Evolutionary conservation across 2,888 invertebrate species (phyloP).

Genomic region (Carpatolechia fugitivella): DNA sequence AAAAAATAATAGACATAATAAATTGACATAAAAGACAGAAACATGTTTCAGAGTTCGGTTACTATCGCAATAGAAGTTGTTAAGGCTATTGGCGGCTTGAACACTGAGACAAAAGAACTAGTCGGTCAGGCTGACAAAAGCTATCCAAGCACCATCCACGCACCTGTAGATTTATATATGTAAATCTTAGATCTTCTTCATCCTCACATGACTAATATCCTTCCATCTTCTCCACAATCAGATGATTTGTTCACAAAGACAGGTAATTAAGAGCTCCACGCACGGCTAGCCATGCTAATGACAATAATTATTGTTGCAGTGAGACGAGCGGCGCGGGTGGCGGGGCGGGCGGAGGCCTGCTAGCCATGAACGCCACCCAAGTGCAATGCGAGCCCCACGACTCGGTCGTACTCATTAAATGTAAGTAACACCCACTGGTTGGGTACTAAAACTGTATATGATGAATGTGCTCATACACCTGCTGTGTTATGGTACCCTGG

Average conservation of each 20-base stretch:
- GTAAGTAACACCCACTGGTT: slow-evolving; percentile 75
- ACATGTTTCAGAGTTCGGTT: no score
- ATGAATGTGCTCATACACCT: no score
- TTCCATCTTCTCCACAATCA: slow-evolving; percentile 3
- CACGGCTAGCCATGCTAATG: slow-evolving; percentile 12
- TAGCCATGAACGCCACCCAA: slow-evolving; percentile 79
- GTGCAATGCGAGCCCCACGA: slow-evolving; percentile 85
- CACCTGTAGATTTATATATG: background rate
- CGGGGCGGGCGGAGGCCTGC: slow-evolving; percentile 74
- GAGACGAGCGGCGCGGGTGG: slow-evolving; percentile 74
- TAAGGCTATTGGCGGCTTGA: no score
- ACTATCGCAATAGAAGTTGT: no score
- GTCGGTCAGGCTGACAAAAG: no score
- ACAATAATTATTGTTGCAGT: slow-evolving; percentile 38
- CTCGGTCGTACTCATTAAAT: slow-evolving; percentile 86
- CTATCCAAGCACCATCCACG: no score
- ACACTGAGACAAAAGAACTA: no score
- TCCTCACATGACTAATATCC: background rate
- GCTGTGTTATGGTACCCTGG: no score
- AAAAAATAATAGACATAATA: no score
- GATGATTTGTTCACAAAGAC: slow-evolving; percentile 9
- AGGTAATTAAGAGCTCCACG: slow-evolving; percentile 11
- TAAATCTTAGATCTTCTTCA: background rate
- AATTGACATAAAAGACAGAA: no score
- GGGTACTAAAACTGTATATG: background rate